Percentiles rank a stretch among this genome's conserved stretches.
These are phyloP conservation scores for Calliphora vicina DNA, from an alignment of 1,140 invertebrate genomes.

Conservation along the genomic window DNA sequence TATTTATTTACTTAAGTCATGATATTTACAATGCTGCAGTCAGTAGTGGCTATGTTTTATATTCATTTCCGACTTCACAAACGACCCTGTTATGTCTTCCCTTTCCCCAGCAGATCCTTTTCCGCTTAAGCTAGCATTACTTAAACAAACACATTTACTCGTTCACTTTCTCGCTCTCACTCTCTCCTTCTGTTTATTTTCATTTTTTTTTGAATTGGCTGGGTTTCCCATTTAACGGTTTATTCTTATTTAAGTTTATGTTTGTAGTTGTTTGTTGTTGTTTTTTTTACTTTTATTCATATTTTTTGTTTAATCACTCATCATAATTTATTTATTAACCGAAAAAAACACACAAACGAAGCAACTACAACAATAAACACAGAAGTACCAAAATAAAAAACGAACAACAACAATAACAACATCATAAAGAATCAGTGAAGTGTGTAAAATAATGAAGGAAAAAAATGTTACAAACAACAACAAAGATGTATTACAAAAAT, in stretches of 20 bases:
- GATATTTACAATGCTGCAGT: too few species aligned
- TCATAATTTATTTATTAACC: conserved; percentile 32
- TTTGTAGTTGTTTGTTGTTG: not conserved
- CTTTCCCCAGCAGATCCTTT: not conserved
- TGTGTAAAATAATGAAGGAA: not conserved
- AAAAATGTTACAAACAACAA: not conserved
- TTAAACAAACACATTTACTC: not conserved
- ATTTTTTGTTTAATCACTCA: conserved; percentile 32
- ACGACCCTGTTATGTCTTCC: not conserved
- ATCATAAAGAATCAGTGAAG: not conserved
- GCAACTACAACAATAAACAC: not conserved
- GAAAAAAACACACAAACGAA: not conserved
- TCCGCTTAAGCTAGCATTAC: not conserved
- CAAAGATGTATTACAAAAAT: not conserved
- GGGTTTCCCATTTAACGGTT: too few species aligned
- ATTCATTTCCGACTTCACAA: not conserved
- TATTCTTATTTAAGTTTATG: not conserved
- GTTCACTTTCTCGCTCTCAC: too few species aligned
- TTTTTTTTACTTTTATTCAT: not conserved
- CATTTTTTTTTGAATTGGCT: too few species aligned
- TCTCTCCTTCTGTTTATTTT: too few species aligned
- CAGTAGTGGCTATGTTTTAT: not conserved
- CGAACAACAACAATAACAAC: not conserved
- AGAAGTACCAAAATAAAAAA: not conserved
- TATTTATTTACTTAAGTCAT: too few species aligned